Evolutionary conservation across 2,888 invertebrate species (phyloP).

Genomic region (Andrena fulva): DNA sequence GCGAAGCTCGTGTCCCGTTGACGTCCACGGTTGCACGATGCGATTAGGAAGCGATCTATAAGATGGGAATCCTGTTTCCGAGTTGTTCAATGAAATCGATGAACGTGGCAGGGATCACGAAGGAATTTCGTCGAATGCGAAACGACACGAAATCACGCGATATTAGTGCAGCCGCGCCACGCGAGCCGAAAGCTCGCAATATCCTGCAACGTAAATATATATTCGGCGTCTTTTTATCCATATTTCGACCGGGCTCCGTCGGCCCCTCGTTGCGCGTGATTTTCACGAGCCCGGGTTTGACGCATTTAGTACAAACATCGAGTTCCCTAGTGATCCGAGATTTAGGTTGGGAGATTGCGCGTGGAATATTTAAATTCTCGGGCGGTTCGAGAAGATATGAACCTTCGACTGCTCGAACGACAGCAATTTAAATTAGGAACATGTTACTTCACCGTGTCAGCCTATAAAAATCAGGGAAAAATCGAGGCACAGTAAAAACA

Average conservation of each 20-base stretch:
- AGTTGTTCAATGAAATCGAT: neutral
- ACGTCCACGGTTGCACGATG: neutral
- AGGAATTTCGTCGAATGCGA: neutral
- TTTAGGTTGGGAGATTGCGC: conserved; percentile 40
- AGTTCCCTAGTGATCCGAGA: conserved; percentile 18
- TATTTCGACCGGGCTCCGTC: neutral
- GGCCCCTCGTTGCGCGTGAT: conserved; percentile 22
- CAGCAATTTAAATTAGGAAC: neutral
- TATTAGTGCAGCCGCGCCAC: neutral
- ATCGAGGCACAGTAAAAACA: too few species aligned
- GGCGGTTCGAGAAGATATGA: neutral
- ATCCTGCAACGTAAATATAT: conserved; percentile 26
- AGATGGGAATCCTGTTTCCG: neutral
- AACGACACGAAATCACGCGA: neutral
- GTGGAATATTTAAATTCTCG: conserved; percentile 34
- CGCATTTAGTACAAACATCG: conserved; percentile 33
- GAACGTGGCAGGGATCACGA: neutral
- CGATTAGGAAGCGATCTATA: neutral
- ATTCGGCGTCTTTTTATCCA: neutral
- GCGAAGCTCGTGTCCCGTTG: neutral
- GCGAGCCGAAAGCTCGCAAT: neutral
- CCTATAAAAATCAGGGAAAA: too few species aligned
- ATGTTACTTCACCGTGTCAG: too few species aligned
- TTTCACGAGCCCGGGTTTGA: neutral
- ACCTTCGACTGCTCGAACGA: neutral